A percentile compares a stretch with the other conserved stretches of the same genome.
Conservation (phyloP, 2,113 vertebrate species). For the Crotophaga sulcirostris region DNA sequence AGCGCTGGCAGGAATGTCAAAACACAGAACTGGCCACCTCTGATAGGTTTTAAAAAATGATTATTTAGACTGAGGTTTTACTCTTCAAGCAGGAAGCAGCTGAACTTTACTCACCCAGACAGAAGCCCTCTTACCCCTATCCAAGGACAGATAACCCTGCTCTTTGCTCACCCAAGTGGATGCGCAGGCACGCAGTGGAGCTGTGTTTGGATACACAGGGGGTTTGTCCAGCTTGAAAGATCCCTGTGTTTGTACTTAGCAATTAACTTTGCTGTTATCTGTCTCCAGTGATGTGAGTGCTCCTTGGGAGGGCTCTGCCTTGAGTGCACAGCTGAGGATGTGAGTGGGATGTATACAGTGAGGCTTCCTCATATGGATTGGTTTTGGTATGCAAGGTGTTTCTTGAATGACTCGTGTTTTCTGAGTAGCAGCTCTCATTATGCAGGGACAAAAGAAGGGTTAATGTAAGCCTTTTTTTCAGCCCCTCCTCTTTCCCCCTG, state of each 20-base stretch:
- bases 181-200: not conserved
- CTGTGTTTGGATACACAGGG: not conserved
- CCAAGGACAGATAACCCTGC: not conserved
- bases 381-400: not conserved
- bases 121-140: conserved; percentile 42
- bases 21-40: not conserved
- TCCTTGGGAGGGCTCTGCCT: not conserved
- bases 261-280: conserved; percentile 14
- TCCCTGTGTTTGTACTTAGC: conserved; percentile 5
- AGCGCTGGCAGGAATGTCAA: not conserved
- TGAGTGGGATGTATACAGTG: not conserved
- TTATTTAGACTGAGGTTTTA: conserved; percentile 58
- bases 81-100: conserved; percentile 22
- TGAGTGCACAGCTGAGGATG: not conserved
- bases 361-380: not conserved
- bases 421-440: not conserved
- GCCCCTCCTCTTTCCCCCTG: not conserved
- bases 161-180: conserved; percentile 21
- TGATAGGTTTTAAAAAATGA: not conserved
- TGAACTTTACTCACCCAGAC: conserved; percentile 46
- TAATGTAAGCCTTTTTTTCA: conserved; percentile 2
- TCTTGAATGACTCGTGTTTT: not conserved
- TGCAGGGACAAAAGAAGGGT: conserved; percentile 30
- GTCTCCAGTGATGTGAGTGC: not conserved
- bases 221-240: conserved; percentile 35